Evolutionary conservation across 2,888 invertebrate genomes (phyloP), one percentile per base, ranked within the genome.

Genomic region (Volucella zonaria): DNA sequence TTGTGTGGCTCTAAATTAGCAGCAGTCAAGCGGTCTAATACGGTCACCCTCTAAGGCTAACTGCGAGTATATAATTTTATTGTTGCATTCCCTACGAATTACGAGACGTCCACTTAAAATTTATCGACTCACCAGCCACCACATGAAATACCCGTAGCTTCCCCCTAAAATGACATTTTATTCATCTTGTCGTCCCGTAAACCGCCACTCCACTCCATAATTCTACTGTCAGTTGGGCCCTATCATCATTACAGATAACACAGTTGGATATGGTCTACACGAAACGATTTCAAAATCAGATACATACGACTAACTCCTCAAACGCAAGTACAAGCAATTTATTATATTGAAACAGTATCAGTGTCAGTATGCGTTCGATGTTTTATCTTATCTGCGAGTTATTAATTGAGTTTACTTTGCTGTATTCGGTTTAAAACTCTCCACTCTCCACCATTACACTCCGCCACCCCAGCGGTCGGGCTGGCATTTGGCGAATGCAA

Each of bases 341-440:
- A 71, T 83, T 75, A 42, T 64, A 70, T 67, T 42, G 62, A 52
- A 54, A 54, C 47, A 47, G 45, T 76, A 71, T 71, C 80, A 66
- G 80, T 75, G 71, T 18, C 67, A 59, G 68, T 81, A 58, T 71
- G 76, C 31, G 76, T 81, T 76, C 61, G 54, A 75, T 83, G 51
- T 71, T 80, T 76, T 81, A 85, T 85, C 85, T 85, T 85, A 85
- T 85, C 85, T 67, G 71, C 49, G 51, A 85, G 68, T 85, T 81
- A 81, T 81, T 85, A 85, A 85, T 81, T 81, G 81, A 81, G 62
- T 81, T 62, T 85, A 56, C 31, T 31, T 68, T 67, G 23, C 56
- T 68, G 79, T 79, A 54, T 62, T 81, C 43, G 66, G 64, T 75
- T 61, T 11, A 59, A 58, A 76, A 56, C 76, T 58, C 80, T 62